Evolutionary conservation across 2,888 invertebrate species (phyloP).

Genomic region (Caenorhabditis zanzibari): DNA sequence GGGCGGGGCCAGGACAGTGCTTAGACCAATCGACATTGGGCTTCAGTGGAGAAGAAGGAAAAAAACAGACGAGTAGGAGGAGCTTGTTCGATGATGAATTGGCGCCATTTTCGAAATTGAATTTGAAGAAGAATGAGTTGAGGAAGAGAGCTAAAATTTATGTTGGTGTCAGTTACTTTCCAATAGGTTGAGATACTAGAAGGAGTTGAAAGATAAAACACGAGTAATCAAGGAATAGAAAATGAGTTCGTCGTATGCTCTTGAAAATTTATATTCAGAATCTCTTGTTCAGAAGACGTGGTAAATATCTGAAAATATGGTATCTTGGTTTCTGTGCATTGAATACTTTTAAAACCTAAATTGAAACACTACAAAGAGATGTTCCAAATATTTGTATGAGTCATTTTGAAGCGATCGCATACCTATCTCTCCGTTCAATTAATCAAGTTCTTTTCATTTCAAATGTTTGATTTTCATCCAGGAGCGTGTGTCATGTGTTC

Average conservation of each 20-base stretch:
- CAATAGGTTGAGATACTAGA: background rate
- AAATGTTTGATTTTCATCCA: background rate
- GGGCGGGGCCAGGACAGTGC: conserved; percentile 57
- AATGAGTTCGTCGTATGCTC: background rate
- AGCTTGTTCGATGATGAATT: conserved; percentile 59
- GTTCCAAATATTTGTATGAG: background rate
- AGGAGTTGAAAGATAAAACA: background rate
- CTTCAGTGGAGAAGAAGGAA: conserved; percentile 2
- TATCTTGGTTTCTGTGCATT: background rate
- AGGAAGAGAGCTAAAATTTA: too few species aligned
- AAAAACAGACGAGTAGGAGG: conserved; percentile 30
- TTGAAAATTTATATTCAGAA: background rate
- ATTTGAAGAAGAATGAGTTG: conserved; percentile 23
- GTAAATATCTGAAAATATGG: background rate
- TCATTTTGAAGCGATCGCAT: background rate
- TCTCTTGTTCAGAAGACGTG: background rate
- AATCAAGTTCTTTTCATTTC: conserved; percentile 13
- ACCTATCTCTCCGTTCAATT: conserved; percentile 36
- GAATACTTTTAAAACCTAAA: background rate
- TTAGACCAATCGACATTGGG: conserved; percentile 48
- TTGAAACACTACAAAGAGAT: background rate
- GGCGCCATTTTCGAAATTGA: conserved; percentile 60
- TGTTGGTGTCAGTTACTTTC: conserved; percentile 16
- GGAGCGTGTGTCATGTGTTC: conserved; percentile 25
- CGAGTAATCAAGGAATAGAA: background rate